Evolutionary conservation across 2,113 vertebrate genomes (phyloP).

Genomic region (Tragelaphus strepsiceros): DNA sequence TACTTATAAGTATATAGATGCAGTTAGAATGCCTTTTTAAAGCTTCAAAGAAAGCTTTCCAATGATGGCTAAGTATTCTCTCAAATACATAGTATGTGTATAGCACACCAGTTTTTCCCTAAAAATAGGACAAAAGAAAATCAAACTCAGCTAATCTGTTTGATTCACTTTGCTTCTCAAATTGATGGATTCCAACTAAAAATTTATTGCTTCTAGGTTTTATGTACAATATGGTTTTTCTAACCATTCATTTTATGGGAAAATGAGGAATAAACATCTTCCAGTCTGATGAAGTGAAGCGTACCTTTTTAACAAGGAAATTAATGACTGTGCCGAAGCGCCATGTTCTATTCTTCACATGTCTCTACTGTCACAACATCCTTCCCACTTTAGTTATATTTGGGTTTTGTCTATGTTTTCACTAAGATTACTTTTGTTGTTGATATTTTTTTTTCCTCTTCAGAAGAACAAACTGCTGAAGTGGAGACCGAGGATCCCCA

Average conservation of each 20-base stretch:
- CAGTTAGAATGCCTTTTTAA: not conserved
- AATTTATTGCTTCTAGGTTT: not conserved
- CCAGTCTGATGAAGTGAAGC: not conserved
- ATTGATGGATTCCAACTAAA: not conserved
- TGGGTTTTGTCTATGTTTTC: not conserved
- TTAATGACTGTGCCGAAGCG: not conserved
- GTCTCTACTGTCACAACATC: not conserved
- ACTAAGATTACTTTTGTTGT: not conserved
- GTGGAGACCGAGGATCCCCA: not conserved
- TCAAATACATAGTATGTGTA: not conserved
- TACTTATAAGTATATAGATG: not conserved
- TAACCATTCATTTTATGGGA: not conserved
- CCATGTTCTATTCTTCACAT: not conserved
- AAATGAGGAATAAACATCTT: not conserved
- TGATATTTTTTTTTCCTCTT: not conserved
- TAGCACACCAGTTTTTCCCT: not conserved
- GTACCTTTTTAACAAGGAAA: not conserved
- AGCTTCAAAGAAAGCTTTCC: not conserved
- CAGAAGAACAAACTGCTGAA: constrained; percentile 30
- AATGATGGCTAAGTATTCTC: not conserved
- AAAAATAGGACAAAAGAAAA: not conserved
- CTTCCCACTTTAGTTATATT: not conserved
- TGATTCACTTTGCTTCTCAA: not conserved
- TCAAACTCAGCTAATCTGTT: not conserved
- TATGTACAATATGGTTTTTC: not conserved